Evolutionary conservation across 2,888 invertebrate species (phyloP), one percentile per base, ranked within the genome.

Genomic region (Brachypterus glaber): DNA sequence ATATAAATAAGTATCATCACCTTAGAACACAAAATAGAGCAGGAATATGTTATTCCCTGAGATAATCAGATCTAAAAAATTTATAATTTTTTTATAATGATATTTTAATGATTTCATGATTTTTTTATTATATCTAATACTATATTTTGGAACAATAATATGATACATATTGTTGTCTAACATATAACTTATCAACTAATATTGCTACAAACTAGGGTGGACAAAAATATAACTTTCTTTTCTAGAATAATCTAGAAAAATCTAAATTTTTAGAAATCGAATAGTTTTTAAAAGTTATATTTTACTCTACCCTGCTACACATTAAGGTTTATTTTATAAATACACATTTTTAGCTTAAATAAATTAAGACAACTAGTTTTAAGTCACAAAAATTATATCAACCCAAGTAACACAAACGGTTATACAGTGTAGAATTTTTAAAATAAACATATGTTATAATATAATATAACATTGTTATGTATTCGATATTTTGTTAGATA

Each of bases 141-240:
- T 41, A 43, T 33, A 36, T 27, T 37, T 36, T 39, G 49, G 49
- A 52, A 49, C 49, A 48, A 49, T 43, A 43, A 43, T 43, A 48
- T 43, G 26, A 43, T 45, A 44, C 39, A 45, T 50, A 46, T 37
- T 43, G 35, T 40, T 38, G 38, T 44, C 43, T 49, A 50, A 37
- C 35, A 34, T 29, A 21, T 41, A n/a, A 35, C 42, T 43, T 48
- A 45, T 33, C 34, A 31, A 44, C 55, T 55, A 57, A 52, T 59
- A 57, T 58, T 59, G 57, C 57, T 58, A 58, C 52, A 54, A 45
- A 48, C n/a, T n/a, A n/a, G n/a, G n/a, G n/a, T n/a, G n/a, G n/a
- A n/a, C n/a, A n/a, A n/a, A n/a, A n/a, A n/a, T n/a, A n/a, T n/a
- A n/a, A n/a, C n/a, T n/a, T n/a, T n/a, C n/a, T n/a, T n/a, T n/a